Evolutionary conservation across 2,113 vertebrate species (phyloP), one percentile per base, ranked within the genome.

Genomic region (Setophaga petechia): DNA sequence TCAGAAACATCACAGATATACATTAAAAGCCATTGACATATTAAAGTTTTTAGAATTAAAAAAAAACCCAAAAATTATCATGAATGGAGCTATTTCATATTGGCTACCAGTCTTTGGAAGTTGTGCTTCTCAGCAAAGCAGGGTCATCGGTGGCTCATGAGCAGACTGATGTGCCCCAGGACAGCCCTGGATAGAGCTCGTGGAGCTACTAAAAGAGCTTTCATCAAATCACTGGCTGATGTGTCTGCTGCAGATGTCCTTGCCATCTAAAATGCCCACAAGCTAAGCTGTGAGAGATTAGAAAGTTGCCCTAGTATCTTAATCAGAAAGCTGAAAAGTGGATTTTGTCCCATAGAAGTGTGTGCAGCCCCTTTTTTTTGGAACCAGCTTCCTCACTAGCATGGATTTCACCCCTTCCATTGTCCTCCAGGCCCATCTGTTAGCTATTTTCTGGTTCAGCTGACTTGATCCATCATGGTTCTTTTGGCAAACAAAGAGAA

Each of bases 381-480:
- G 37, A 90, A 75, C 12, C 2, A 4, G 22, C 8, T 68, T 89
- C 52, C 43, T 41, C 24, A 61, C 27, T n/a, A 85, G 63, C 35
- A 66, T 25, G 28, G 21, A 67, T 91, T 90, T 91, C 28, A 84
- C 9, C 27, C 39, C 52, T 85, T 74, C 39, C 23, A 44, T 49
- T 86, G 55, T 71, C 59, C 68, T 81, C 62, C 49, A 90, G 39
- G 63, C 27, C 33, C 72, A 69, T 80, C 63, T 94, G 85, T 62
- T 79, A 88, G 55, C 43, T 83, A 65, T 93, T 86, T 90, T 77
- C 87, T 91, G 59, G 61, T 86, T 94, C 93, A 90, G 16, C 6
- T 94, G 63, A 59, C 58, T 85, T 83, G 73, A 88, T 24, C 72
- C 46, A 77, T 84, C 59, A 31, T 14, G 67, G 52, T 75, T 27